Base-by-base conservation (phyloP, 1,140 invertebrate genomes). In the Subanguina moxae region DNA sequence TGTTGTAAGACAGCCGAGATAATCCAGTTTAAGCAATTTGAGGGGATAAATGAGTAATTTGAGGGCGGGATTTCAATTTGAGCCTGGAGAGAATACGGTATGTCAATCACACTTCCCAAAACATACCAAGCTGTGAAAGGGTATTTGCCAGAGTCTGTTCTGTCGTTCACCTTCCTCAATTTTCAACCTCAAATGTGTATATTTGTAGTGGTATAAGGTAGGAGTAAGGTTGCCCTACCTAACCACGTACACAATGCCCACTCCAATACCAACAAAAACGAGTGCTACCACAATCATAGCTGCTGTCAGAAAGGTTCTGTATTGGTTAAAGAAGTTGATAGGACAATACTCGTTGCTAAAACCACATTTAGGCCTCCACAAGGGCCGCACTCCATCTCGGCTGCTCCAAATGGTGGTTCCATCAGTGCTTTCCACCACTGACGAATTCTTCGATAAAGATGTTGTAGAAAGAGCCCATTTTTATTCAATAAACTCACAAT, bases 301-400 rank as follows among this genome's bases (percentile, higher is more conserved):
- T 21, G 28, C n/a, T 7, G 15, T n/a, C 28, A 19, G 1, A 17
- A 5, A 30, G 28, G 3, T 17, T 61, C 17, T 61, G n/a, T 43
- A 17, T 1, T 57, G 42, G 23, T 67, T 30, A 5, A 61, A 61
- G 28, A 61, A 61, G 58, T 61, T 25, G 19, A 61, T 61, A 9
- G 64, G 64, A 61, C 71, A 73, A 25, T 62, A 19, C 11, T 77
- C 58, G 30, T 58, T 58, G 19, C 45, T 21, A 38, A 61, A 73
- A 27, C 71, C 73, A 43, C 73, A 75, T 23, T 56, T 23, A 13
- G 73, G 73, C 5, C 17, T 38, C 5, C 58, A 57, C 30, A 65
- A 30, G 15, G 73, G 74, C 56, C 59, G 25, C 11, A 15, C 28
- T 8, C 62, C 62, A 11, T 46, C 61, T 25, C 68, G 68, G 42